Evolutionary conservation across 2,888 invertebrate genomes (phyloP), one percentile per base, ranked within the genome.

Genomic region (Aphodius sticticus): DNA sequence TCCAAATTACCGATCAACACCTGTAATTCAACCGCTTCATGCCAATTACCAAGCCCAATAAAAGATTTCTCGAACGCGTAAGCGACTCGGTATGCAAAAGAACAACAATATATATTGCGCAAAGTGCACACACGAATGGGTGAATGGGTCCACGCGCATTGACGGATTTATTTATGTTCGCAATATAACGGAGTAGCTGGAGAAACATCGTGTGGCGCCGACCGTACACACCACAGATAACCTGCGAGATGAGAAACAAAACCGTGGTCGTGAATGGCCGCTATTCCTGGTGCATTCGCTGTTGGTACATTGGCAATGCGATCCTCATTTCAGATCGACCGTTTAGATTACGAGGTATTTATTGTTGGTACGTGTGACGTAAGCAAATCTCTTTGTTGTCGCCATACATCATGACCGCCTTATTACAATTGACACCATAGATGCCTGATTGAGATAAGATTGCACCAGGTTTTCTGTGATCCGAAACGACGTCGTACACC

Each of bases 81-180:
- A 74, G 74, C 74, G 36, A 15, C 36, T 36, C 35, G 74, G 74
- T 74, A 74, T 74, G 74, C 74, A 74, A 74, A 74, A 16, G 36
- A 74, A 74, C 36, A 74, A 74, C 74, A 74, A 74, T 74, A 74
- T 26, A 12, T 74, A 37, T 74, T 74, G 74, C 36, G 74, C 35
- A 74, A 74, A 12, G 26, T 35, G 35, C 16, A 71, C 16, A 26
- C 12, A 53, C 53, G 9, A 53, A 53, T 12, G 53, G 12, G 53
- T 12, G 53, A 53, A 53, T 53, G 53, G 12, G 53, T 9, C 53
- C 53, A 53, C 53, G 53, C 53, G 53, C 12, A 14, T 16, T 74
- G 74, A 35, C 74, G n/a, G 74, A 74, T 74, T 74, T 74, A 74
- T 74, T n/a, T 6, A 35, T 37, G 74, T 74, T 35, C 74, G 35